These are phyloP conservation scores for Philaenus spumarius DNA, from an alignment of 1,140 invertebrate species.

Conservation along the genomic window DNA sequence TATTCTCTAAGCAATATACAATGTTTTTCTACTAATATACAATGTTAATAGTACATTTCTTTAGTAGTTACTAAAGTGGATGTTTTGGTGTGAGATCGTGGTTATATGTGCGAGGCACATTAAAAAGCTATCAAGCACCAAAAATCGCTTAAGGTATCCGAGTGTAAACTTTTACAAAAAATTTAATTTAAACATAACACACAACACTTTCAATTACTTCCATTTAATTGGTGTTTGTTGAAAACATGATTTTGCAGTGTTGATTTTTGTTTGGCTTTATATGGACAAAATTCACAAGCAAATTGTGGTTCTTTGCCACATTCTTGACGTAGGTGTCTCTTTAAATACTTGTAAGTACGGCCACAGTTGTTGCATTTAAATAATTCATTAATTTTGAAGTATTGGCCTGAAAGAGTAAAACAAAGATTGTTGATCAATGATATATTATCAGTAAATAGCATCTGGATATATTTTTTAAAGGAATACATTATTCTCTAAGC, in stretches of 20 bases:
- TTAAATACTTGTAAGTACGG: slow-evolving; percentile 40
- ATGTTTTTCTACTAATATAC: neutral
- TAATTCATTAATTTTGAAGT: neutral
- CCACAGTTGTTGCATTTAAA: slow-evolving; percentile 4
- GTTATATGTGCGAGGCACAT: neutral
- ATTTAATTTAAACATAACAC: neutral
- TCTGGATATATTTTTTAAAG: neutral
- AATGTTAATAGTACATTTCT: neutral
- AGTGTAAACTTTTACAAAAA: neutral
- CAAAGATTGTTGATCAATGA: too few species aligned
- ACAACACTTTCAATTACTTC: too few species aligned
- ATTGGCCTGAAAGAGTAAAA: neutral
- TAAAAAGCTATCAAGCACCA: neutral
- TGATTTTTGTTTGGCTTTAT: slow-evolving; percentile 49
- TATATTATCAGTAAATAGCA: neutral
- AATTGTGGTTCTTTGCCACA: slow-evolving; percentile 51
- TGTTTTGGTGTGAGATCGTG: too few species aligned
- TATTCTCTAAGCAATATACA: neutral
- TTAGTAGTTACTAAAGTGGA: neutral
- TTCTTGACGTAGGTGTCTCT: slow-evolving; percentile 42
- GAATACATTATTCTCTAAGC: neutral
- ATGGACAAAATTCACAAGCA: slow-evolving; percentile 44
- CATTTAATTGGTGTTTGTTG: slow-evolving; percentile 47
- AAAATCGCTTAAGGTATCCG: neutral
- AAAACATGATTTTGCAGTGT: slow-evolving; percentile 48